These are phyloP conservation scores for Drosophila oshimai DNA, from an alignment of 1,140 invertebrate genomes.

Conservation along the genomic window DNA sequence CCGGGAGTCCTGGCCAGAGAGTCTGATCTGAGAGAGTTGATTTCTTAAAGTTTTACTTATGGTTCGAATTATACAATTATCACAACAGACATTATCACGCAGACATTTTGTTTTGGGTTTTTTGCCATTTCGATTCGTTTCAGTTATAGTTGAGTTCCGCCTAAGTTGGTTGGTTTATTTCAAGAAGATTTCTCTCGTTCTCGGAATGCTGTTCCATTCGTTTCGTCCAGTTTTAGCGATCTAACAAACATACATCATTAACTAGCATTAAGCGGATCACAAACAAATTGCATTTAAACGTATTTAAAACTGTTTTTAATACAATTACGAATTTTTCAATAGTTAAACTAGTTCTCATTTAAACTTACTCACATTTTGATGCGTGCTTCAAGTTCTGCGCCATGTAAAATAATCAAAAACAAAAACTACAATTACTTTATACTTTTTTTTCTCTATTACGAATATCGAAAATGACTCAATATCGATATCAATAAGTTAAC, in stretches of 20 bases:
- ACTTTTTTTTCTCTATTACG: slow-evolving; percentile 23
- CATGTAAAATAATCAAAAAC: slow-evolving; percentile 57
- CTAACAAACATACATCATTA: slow-evolving; percentile 49
- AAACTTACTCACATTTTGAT: slow-evolving; percentile 30
- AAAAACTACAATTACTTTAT: slow-evolving; percentile 19
- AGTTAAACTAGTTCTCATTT: slow-evolving; percentile 67
- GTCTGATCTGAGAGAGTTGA: slow-evolving; percentile 38
- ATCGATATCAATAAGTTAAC: slow-evolving; percentile 18
- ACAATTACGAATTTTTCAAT: slow-evolving; percentile 46
- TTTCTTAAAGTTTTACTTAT: slow-evolving; percentile 11
- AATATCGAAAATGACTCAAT: slow-evolving; percentile 11
- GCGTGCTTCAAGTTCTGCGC: slow-evolving; percentile 48
- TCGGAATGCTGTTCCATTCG: slow-evolving; percentile 64
- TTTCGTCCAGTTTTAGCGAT: slow-evolving; percentile 40
- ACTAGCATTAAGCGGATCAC: slow-evolving; percentile 62
- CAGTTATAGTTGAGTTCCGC: slow-evolving; percentile 65
- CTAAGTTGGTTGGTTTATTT: slow-evolving; percentile 74
- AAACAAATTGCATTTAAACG: slow-evolving; percentile 80
- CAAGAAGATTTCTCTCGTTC: slow-evolving; percentile 35
- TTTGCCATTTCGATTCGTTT: slow-evolving; percentile 43
- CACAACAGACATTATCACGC: slow-evolving; percentile 32
- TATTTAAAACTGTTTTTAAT: slow-evolving; percentile 56
- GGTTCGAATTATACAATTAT: not conserved
- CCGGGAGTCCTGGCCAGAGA: slow-evolving; percentile 44
- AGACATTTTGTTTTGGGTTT: slow-evolving; percentile 60